Evolutionary conservation across 1,140 invertebrate genomes (phyloP), one percentile per base, ranked within the genome.

Genomic region (Panonychus citri): DNA sequence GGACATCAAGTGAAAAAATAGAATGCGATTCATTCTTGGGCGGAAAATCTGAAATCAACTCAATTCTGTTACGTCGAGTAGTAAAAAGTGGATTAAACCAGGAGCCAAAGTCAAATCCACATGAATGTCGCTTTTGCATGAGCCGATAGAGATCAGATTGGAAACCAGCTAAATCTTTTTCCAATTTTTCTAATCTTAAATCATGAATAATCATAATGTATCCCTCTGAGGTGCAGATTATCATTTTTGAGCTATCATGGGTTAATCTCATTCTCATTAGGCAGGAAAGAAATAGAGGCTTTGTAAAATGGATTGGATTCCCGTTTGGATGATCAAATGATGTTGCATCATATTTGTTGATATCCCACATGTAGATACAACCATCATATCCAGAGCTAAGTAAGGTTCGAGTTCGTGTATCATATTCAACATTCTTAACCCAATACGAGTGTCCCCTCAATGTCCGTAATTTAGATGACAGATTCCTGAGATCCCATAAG

Each of bases 371-470:
- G 64, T 84, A 88, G 67, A 94, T 86, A 61, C 81, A 84, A 17
- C 88, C 87, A 71, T 93, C 88, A 69, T 93, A 84, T 7, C 85
- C 86, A 37, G 86, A 90, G 3, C 85, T 89, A 3, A 93, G 77
- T 25, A 94, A 73, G 4, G 88, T 71, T 56, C 85, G 81, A 64
- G 86, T 81, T 61, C 78, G 79, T n/a, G 79, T 75, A 49, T 83
- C 86, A 67, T 86, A 93, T 66, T 94, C 88, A 59, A 94, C 89
- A 68, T 90, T 93, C 71, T 94, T 93, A 8, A 93, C 89, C 88
- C 88, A 93, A 71, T 89, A 89, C 0, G 83, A 81, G 69, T 94
- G 88, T 12, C 88, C 88, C 56, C 79, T 74, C 0, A 93, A 72
- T 2, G 79, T 80, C 54, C 80, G 75, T 49, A 87, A 78, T 51